Percentiles rank a stretch among this genome's conserved stretches.
Evolutionary conservation across 2,888 invertebrate genomes (phyloP).

Genomic region (Sisyra nigra): DNA sequence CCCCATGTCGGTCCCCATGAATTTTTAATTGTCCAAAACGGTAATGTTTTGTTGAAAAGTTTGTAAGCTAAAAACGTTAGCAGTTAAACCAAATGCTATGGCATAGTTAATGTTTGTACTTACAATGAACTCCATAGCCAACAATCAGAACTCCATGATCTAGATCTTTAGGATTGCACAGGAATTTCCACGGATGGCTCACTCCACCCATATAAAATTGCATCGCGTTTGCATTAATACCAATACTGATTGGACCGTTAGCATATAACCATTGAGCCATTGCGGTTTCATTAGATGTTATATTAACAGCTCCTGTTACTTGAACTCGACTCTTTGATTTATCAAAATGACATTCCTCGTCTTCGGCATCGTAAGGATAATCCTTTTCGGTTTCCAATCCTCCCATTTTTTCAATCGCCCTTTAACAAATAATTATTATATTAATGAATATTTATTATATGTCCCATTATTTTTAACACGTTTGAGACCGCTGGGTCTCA

Average conservation of each 20-base stretch:
- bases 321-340: constrained; percentile 42
- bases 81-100: not conserved
- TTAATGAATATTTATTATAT: not conserved
- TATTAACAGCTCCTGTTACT: constrained; percentile 66
- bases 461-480: too few species aligned
- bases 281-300: constrained; percentile 71
- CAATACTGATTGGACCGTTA: constrained; percentile 90
- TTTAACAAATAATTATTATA: constrained; percentile 21
- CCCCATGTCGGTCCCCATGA: constrained; percentile 90
- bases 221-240: constrained; percentile 93
- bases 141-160: constrained; percentile 96
- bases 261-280: constrained; percentile 81
- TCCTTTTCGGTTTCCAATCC: constrained; percentile 79
- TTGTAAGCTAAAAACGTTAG: constrained; percentile 45
- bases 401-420: constrained; percentile 73
- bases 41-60: constrained; percentile 60
- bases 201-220: constrained; percentile 91
- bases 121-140: constrained; percentile 71
- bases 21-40: constrained; percentile 90
- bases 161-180: constrained; percentile 58
- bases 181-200: constrained; percentile 76
- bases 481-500: too few species aligned
- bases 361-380: constrained; percentile 80
- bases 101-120: constrained; percentile 18
- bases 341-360: constrained; percentile 66